A percentile compares a stretch with the other conserved stretches of the same genome.
Evolutionary conservation across 2,113 vertebrate species (phyloP).

Genomic region (Tretioscincus oriximinensis): DNA sequence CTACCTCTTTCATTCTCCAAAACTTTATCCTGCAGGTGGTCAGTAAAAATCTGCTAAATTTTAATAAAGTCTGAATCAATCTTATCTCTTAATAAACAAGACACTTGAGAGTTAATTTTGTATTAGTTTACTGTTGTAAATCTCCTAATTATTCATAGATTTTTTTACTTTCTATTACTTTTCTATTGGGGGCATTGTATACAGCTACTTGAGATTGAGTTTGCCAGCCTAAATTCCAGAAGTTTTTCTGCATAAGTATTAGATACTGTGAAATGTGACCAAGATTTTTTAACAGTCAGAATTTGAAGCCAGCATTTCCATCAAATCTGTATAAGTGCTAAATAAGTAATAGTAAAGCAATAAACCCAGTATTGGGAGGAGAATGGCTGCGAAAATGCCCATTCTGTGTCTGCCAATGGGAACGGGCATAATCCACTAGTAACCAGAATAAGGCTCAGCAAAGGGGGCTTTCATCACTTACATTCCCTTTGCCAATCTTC

Average conservation of each 20-base stretch:
- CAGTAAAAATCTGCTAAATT: too few relatives aligned
- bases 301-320: neutral
- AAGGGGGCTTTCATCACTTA: neutral
- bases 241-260: neutral
- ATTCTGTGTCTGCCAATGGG: too few relatives aligned
- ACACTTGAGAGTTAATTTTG: neutral
- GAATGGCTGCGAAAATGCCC: neutral
- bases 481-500: too few relatives aligned
- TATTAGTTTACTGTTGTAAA: slow-evolving; percentile 5
- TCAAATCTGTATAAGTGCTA: neutral
- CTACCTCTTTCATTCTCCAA: too few relatives aligned
- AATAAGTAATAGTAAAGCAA: neutral
- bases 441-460: too few relatives aligned
- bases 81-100: too few relatives aligned
- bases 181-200: too few relatives aligned
- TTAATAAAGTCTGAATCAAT: too few relatives aligned
- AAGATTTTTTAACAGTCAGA: neutral
- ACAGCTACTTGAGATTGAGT: neutral
- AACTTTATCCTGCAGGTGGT: too few relatives aligned
- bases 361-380: neutral
- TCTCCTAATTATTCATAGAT: neutral
- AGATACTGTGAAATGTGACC: neutral
- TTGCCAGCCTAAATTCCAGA: neutral
- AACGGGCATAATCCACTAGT: too few relatives aligned
- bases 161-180: neutral